Conservation (phyloP, 92 coral and sea anemone species). For the Heliopora coerulea region DNA sequence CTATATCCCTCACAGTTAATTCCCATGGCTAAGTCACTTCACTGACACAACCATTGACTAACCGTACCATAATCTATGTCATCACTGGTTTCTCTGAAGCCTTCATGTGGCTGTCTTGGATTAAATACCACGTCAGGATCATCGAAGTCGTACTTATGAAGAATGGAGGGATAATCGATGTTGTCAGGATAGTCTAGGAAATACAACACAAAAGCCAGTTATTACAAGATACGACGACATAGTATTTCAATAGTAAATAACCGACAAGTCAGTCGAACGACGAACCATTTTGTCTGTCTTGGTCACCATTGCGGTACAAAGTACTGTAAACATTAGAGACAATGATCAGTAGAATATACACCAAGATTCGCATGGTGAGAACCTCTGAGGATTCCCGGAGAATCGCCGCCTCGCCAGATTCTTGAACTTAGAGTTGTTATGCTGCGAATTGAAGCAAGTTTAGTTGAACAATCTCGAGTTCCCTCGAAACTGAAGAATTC, state of each 20-base stretch:
- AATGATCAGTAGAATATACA: background rate
- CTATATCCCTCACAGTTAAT: too few species aligned
- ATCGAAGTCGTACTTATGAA: constrained; percentile 28
- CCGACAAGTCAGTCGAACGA: background rate
- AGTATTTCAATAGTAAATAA: too few species aligned
- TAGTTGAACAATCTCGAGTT: too few species aligned
- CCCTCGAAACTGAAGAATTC: too few species aligned
- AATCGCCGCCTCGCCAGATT: too few species aligned
- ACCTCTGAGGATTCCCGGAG: background rate
- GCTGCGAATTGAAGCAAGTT: too few species aligned
- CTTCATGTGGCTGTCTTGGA: background rate
- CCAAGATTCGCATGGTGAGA: background rate
- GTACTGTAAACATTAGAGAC: background rate
- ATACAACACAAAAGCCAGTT: background rate
- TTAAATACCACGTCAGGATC: constrained; percentile 2
- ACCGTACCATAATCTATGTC: constrained; percentile 32
- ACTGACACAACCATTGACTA: background rate
- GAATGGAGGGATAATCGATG: constrained; percentile 6
- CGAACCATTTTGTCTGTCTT: background rate
- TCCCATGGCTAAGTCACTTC: too few species aligned
- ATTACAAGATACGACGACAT: too few species aligned
- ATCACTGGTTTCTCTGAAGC: background rate
- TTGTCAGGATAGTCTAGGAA: constrained; percentile 18
- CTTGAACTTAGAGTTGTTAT: too few species aligned
- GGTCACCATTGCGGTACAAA: background rate